These are phyloP conservation scores for Buphagus erythrorhynchus DNA, from an alignment of 2,797 vertebrate species.

Conservation along the genomic window DNA sequence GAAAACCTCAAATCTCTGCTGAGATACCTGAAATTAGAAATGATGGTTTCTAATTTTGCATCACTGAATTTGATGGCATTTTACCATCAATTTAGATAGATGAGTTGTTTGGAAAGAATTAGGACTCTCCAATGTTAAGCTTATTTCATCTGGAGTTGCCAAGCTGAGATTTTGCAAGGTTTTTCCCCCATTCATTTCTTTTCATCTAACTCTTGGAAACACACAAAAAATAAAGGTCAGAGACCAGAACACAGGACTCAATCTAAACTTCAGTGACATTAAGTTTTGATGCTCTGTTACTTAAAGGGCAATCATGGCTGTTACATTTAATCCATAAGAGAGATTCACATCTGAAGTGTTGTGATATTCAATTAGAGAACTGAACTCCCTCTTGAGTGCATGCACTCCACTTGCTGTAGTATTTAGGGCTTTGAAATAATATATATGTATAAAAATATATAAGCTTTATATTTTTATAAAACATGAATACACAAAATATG, in stretches of 20 bases:
- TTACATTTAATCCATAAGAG: background rate
- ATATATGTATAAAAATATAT: background rate
- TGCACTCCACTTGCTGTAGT: background rate
- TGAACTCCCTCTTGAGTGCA: background rate
- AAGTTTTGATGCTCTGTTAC: background rate
- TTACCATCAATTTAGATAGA: background rate
- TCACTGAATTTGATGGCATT: background rate
- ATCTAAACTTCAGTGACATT: background rate
- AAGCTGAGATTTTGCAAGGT: background rate
- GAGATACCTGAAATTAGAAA: background rate
- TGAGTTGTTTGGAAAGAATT: background rate
- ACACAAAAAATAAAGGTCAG: background rate
- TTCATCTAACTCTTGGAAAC: background rate
- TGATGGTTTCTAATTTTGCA: background rate
- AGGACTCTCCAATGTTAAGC: background rate
- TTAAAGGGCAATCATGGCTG: background rate
- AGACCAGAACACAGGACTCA: background rate
- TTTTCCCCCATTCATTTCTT: background rate
- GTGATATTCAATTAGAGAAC: background rate
- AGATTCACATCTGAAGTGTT: background rate
- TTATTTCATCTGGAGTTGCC: slow-evolving; percentile 7
- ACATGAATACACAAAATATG: background rate
- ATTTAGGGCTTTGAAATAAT: background rate
- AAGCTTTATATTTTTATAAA: background rate
- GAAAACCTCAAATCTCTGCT: background rate